These are phyloP conservation scores for Corythaeola cristata DNA, from an alignment of 2,113 vertebrate species.

Conservation along the genomic window DNA sequence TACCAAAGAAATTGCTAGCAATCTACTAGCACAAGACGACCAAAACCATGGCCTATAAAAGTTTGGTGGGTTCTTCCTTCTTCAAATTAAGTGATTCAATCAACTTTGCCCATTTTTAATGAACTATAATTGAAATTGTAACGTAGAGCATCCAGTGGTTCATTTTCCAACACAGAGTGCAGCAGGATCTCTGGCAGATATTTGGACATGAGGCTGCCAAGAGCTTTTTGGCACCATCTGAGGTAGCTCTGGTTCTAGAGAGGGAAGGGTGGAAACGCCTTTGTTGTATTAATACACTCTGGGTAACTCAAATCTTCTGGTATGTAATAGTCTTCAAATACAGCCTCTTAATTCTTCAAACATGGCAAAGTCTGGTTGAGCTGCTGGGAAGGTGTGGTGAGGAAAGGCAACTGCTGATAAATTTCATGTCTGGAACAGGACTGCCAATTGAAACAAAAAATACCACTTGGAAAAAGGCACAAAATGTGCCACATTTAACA, in stretches of 20 bases:
- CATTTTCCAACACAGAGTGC: not conserved
- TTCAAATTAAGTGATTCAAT: not conserved
- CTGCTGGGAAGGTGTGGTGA: not conserved
- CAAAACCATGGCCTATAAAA: not conserved
- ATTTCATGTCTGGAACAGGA: not conserved
- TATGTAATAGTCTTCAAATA: not conserved
- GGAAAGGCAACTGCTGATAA: not conserved
- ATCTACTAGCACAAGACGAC: not conserved
- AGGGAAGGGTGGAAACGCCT: conserved; percentile 17
- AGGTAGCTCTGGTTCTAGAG: conserved; percentile 1
- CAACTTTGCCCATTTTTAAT: conserved; percentile 4
- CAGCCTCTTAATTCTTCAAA: conserved; percentile 2
- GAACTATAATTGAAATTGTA: not conserved
- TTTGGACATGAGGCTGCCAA: not conserved
- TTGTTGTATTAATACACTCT: not conserved
- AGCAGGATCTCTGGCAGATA: not conserved
- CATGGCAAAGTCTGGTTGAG: not conserved
- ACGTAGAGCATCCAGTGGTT: not conserved
- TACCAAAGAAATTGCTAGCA: not conserved
- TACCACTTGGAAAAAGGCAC: not conserved
- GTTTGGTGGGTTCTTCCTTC: not conserved
- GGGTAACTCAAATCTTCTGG: conserved; percentile 1
- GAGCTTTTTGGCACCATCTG: not conserved
- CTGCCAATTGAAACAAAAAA: conserved; percentile 7
- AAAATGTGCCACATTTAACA: not conserved